Conservation (phyloP, 1,140 invertebrate species). For the Caenorhabditis latens region DNA sequence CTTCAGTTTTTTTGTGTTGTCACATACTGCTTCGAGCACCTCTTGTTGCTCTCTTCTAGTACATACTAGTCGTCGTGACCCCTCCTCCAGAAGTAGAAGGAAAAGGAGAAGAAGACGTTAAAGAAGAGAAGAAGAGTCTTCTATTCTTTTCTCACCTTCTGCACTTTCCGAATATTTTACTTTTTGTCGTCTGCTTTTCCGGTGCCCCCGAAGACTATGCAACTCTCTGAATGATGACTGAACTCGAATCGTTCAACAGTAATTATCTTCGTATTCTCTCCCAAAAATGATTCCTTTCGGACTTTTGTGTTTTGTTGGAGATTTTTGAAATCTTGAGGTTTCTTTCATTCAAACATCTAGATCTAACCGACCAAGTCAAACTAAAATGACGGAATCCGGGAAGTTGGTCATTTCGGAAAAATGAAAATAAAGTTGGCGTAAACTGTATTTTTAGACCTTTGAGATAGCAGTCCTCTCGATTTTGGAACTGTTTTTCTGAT, state of each 20-base stretch:
- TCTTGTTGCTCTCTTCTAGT: constrained; percentile 53
- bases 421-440: no score
- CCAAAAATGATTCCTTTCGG: background rate
- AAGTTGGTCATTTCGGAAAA: no score
- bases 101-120: background rate
- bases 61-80: constrained; percentile 50
- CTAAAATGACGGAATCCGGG: no score
- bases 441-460: no score
- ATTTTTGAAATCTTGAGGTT: background rate
- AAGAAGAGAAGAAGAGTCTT: constrained; percentile 28
- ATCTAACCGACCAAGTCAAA: no score
- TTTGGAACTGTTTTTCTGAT: no score
- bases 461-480: no score
- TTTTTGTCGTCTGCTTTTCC: constrained; percentile 45
- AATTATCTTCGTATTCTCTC: background rate
- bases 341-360: background rate
- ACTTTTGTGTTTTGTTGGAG: constrained; percentile 31
- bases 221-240: background rate
- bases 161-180: constrained; percentile 51
- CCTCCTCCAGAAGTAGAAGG: constrained; percentile 9
- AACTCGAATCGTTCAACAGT: constrained; percentile 12
- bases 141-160: constrained; percentile 53
- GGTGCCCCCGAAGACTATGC: background rate
- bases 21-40: constrained; percentile 40
- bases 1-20: constrained; percentile 30